Conservation (phyloP, 2,888 invertebrate species). For the Deilephila elpenor region DNA sequence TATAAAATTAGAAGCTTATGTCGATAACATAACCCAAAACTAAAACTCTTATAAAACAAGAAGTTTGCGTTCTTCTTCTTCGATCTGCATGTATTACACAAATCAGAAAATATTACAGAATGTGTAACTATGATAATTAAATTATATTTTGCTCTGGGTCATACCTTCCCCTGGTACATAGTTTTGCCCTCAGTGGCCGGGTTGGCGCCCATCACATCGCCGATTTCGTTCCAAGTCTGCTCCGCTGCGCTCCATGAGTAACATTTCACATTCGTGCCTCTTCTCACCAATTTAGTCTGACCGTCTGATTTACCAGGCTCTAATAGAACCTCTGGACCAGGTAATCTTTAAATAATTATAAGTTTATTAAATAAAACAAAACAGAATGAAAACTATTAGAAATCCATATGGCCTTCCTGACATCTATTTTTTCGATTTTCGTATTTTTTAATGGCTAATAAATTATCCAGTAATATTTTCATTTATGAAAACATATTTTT, state of each 20-base stretch:
- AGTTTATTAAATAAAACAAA: no score
- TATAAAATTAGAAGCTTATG: no score
- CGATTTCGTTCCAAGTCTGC: constrained; percentile 92
- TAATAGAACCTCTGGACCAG: constrained; percentile 90
- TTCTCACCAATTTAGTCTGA: constrained; percentile 92
- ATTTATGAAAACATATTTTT: neutral
- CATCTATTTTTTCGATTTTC: neutral
- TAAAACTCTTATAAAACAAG: no score
- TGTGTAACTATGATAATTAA: no score
- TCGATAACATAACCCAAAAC: no score
- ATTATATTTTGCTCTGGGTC: no score
- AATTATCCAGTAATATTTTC: neutral
- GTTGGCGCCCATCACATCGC: constrained; percentile 93
- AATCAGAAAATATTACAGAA: no score
- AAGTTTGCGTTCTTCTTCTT: no score
- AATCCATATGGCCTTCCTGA: no score
- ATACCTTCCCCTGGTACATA: constrained; percentile 92
- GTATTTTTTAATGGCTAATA: neutral
- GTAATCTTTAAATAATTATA: constrained; percentile 83
- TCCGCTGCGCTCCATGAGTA: constrained; percentile 90
- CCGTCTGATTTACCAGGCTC: constrained; percentile 92
- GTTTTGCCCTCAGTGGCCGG: constrained; percentile 91
- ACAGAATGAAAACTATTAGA: no score
- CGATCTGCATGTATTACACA: no score
- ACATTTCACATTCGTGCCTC: constrained; percentile 89